Evolutionary conservation across 1,140 invertebrate species (phyloP).

Genomic region (Drosophila suzukii): DNA sequence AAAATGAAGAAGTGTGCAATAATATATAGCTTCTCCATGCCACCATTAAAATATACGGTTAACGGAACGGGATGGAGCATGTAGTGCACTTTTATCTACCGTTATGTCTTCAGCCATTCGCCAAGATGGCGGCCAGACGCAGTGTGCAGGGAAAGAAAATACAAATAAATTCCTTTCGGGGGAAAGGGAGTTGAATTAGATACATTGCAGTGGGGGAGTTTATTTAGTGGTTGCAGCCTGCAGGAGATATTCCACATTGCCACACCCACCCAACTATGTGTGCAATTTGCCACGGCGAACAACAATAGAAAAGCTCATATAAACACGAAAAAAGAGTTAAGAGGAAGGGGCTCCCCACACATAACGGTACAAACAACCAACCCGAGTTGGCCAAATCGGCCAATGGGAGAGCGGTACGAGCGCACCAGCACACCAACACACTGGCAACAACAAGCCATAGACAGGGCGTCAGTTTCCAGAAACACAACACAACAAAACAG

Average conservation of each 20-base stretch:
- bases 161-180: slow-evolving; percentile 62
- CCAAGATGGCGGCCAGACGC: slow-evolving; percentile 60
- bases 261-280: slow-evolving; percentile 66
- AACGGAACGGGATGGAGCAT: not conserved
- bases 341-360: slow-evolving; percentile 14
- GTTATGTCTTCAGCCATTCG: slow-evolving; percentile 36
- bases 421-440: slow-evolving; percentile 31
- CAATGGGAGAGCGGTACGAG: slow-evolving; percentile 64
- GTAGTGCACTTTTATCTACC: slow-evolving; percentile 45
- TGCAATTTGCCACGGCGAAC: slow-evolving; percentile 36
- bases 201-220: slow-evolving; percentile 44
- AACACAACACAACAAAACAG: slow-evolving; percentile 83
- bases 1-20: not conserved
- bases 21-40: slow-evolving; percentile 1
- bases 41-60: slow-evolving; percentile 1
- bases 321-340: slow-evolving; percentile 59
- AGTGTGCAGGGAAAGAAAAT: slow-evolving; percentile 26
- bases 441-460: slow-evolving; percentile 36
- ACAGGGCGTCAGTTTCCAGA: slow-evolving; percentile 78
- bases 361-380: slow-evolving; percentile 69
- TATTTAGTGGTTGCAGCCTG: slow-evolving; percentile 77
- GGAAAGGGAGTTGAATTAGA: no score
- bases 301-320: slow-evolving; percentile 53
- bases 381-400: slow-evolving; percentile 64
- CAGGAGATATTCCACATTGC: slow-evolving; percentile 26